Conservation (phyloP, 2,797 vertebrate species). For the Gephyroberyx darwinii region DNA sequence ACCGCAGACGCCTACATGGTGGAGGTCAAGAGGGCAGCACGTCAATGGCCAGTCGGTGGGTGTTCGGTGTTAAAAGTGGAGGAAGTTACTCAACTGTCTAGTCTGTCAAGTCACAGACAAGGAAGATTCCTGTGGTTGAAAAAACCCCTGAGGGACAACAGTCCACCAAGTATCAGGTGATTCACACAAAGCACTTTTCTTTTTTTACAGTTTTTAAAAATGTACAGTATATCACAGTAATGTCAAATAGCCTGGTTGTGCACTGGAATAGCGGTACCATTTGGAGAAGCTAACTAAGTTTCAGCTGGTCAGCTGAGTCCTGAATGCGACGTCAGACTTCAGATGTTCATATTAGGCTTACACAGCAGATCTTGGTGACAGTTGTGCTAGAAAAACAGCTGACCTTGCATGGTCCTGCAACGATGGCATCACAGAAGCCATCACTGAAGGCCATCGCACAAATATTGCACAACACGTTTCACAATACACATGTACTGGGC, state of each 20-base stretch:
- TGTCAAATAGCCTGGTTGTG: no score
- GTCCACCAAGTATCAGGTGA: no score
- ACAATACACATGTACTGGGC: neutral
- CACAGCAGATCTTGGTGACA: neutral
- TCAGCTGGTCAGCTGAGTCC: no score
- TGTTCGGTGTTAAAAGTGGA: conserved; percentile 25
- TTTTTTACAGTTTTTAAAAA: no score
- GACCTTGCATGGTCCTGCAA: neutral
- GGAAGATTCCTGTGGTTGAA: neutral
- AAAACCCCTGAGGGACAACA: no score
- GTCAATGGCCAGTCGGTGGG: conserved; percentile 3
- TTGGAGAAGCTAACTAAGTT: no score
- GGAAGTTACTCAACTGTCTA: conserved; percentile 34
- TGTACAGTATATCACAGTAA: no score
- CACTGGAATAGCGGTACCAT: no score
- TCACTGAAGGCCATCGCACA: accelerated
- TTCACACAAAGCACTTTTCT: no score
- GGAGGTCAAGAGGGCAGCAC: conserved; percentile 32
- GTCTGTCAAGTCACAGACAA: neutral
- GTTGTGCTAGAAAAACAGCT: neutral
- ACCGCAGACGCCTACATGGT: neutral
- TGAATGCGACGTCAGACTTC: neutral
- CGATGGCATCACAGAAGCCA: no score
- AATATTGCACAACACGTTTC: neutral
- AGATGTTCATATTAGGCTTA: neutral